These are phyloP conservation scores for Lepisosteus oculatus DNA, from an alignment of 2,113 vertebrate species.

Conservation along the genomic window DNA sequence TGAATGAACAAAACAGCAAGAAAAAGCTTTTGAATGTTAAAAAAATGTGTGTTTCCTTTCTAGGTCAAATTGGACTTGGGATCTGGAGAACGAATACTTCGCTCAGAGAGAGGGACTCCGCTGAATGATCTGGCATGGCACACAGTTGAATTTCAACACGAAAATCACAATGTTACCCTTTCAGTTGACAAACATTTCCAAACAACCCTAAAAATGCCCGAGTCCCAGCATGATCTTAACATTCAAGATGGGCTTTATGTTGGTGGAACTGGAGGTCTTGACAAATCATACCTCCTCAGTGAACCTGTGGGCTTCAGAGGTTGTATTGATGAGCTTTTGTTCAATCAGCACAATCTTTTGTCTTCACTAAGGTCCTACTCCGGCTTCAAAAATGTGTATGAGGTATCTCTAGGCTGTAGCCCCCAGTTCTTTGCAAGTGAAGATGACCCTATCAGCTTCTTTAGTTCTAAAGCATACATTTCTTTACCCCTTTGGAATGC, in stretches of 20 bases:
- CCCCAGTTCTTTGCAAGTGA: conserved; percentile 82
- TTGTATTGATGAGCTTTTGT: conserved; percentile 77
- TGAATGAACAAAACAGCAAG: no score
- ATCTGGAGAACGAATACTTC: conserved; percentile 59
- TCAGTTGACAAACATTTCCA: conserved; percentile 71
- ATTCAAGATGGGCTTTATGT: conserved; percentile 71
- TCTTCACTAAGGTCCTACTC: conserved; percentile 74
- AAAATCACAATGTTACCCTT: conserved; percentile 58
- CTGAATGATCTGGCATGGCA: conserved; percentile 85
- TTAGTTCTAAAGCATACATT: conserved; percentile 84
- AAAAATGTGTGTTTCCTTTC: conserved; percentile 7
- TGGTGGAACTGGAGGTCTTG: conserved; percentile 68
- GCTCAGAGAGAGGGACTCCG: conserved; percentile 64
- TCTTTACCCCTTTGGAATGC: conserved; percentile 68
- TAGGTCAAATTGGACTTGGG: conserved; percentile 79
- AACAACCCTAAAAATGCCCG: conserved; percentile 52
- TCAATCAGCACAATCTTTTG: conserved; percentile 77
- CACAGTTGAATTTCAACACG: conserved; percentile 64
- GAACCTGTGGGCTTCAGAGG: conserved; percentile 65
- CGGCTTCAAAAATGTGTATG: conserved; percentile 77
- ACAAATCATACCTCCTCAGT: conserved; percentile 62
- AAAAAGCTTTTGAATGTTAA: no score
- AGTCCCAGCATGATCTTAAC: conserved; percentile 51
- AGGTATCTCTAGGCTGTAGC: conserved; percentile 83
- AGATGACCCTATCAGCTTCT: conserved; percentile 83